Evolutionary conservation across 2,797 vertebrate genomes (phyloP).

Genomic region (Centropyge bicolor): DNA sequence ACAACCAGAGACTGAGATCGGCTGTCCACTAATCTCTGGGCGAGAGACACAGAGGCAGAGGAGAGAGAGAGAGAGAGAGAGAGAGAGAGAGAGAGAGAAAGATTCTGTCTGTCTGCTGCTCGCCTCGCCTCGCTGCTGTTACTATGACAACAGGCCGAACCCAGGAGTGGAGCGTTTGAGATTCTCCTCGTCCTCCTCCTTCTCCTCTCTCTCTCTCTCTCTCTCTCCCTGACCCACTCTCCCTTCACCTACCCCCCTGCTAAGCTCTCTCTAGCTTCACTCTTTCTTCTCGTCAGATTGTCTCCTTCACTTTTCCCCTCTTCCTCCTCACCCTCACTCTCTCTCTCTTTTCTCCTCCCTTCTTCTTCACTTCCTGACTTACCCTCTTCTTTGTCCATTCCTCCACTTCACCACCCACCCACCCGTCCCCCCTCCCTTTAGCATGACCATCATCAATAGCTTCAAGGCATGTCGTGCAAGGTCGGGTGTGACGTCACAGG

Average conservation of each 20-base stretch:
- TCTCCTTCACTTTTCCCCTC: slow-evolving; percentile 16
- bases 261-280: slow-evolving; percentile 11
- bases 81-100: slow-evolving; percentile 38
- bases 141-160: slow-evolving; percentile 82
- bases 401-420: background rate
- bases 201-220: slow-evolving; percentile 10
- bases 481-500: background rate
- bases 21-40: slow-evolving; percentile 59
- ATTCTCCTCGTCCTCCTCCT: slow-evolving; percentile 54
- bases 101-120: slow-evolving; percentile 60
- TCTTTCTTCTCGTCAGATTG: background rate
- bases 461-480: background rate
- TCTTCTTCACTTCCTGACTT: background rate
- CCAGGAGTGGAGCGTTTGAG: slow-evolving; percentile 61
- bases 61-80: slow-evolving; percentile 37
- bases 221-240: slow-evolving; percentile 42
- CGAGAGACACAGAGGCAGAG: slow-evolving; percentile 47
- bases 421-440: background rate
- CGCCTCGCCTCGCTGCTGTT: slow-evolving; percentile 81
- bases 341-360: background rate
- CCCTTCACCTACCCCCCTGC: background rate
- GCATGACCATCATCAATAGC: background rate
- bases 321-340: background rate
- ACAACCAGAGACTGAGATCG: slow-evolving; percentile 50
- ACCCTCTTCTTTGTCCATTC: background rate